phyloP scores from a whole-genome alignment of 2,113 vertebrate species.

The Uropsilus gracilis region DNA sequence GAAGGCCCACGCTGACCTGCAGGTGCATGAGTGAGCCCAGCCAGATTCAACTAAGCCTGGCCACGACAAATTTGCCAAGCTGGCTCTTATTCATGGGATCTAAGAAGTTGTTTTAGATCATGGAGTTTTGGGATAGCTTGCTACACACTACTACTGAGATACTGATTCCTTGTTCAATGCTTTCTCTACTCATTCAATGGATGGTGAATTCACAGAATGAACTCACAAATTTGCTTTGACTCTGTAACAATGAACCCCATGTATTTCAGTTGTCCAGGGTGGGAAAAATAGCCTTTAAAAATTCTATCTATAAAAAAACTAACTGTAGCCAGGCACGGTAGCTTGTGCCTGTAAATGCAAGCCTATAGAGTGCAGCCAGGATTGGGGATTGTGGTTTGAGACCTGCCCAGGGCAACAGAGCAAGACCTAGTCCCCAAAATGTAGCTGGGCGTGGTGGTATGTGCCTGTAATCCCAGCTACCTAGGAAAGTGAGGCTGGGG shows the following conservation, averaged over 20 bases:
- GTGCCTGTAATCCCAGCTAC: too few species aligned
- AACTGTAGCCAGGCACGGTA: too few species aligned
- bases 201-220: neutral
- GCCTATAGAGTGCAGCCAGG: too few species aligned
- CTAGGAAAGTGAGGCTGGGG: too few species aligned
- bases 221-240: neutral
- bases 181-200: constrained; percentile 16
- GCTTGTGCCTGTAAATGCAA: too few species aligned
- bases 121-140: neutral
- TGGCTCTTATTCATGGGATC: neutral
- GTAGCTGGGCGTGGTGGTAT: too few species aligned
- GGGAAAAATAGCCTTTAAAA: constrained; percentile 1
- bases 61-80: neutral
- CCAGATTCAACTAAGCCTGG: neutral
- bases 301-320: neutral
- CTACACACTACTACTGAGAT: neutral
- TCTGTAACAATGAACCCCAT: constrained; percentile 10
- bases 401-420: too few species aligned
- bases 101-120: constrained; percentile 5
- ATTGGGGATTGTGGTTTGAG: too few species aligned
- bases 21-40: neutral
- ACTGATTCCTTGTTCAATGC: neutral
- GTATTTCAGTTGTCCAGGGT: constrained; percentile 14
- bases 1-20: neutral
- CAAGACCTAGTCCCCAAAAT: too few species aligned